A percentile compares a stretch with the other conserved stretches of the same genome.
phyloP scores from a whole-genome alignment of 2,888 invertebrate genomes.

The Erebia palarica region DNA sequence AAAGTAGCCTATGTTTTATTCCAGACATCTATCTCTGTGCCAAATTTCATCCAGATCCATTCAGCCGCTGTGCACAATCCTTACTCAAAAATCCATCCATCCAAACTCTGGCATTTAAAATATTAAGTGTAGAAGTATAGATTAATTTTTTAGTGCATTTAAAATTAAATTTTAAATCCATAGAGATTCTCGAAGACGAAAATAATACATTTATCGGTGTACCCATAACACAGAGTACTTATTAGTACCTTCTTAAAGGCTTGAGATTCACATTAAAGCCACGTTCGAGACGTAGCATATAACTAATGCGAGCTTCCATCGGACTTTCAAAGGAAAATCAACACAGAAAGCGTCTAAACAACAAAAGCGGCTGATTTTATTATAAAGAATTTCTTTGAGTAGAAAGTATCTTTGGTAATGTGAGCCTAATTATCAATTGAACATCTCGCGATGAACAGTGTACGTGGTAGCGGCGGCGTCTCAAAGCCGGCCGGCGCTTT shows the following conservation, averaged over 20 bases:
- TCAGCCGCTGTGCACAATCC: too few species aligned
- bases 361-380: slow-evolving; percentile 30
- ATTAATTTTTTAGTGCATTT: too few species aligned
- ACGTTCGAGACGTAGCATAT: neutral
- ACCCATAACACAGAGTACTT: too few species aligned
- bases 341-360: slow-evolving; percentile 18
- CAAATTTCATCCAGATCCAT: too few species aligned
- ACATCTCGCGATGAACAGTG: slow-evolving; percentile 67
- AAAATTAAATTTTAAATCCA: too few species aligned
- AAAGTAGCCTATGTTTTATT: neutral
- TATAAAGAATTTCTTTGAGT: slow-evolving; percentile 55
- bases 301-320: neutral
- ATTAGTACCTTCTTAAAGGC: too few species aligned
- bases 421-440: slow-evolving; percentile 80
- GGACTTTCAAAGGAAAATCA: slow-evolving; percentile 21
- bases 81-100: too few species aligned
- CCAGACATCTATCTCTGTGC: too few species aligned
- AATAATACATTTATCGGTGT: too few species aligned
- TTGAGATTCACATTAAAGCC: neutral
- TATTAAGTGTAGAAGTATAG: too few species aligned
- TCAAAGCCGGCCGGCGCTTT: slow-evolving; percentile 36
- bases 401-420: slow-evolving; percentile 64
- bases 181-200: too few species aligned
- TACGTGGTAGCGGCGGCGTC: slow-evolving; percentile 27
- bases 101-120: too few species aligned